phyloP scores from a whole-genome alignment of 1,140 invertebrate genomes.

The Temnothorax longispinosus region DNA sequence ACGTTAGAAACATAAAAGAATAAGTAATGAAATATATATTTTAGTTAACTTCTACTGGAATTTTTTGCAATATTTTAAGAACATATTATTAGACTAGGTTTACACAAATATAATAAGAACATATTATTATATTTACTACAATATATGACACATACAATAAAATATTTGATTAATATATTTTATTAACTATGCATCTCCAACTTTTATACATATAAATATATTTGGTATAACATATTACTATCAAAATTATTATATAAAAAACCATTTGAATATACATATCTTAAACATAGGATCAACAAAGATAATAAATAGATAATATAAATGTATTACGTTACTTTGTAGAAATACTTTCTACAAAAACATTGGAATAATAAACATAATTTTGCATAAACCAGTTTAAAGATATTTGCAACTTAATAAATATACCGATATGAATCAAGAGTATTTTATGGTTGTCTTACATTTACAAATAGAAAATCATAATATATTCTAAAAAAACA shows the following conservation, averaged over 20 bases:
- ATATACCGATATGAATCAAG: slow-evolving; percentile 62
- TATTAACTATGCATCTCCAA: slow-evolving; percentile 37
- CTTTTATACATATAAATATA: slow-evolving; percentile 27
- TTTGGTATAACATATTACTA: slow-evolving; percentile 20
- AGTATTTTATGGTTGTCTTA: slow-evolving; percentile 68
- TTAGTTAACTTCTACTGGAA: background rate
- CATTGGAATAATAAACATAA: background rate
- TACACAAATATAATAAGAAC: background rate
- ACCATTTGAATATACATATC: slow-evolving; percentile 27
- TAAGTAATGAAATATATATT: background rate
- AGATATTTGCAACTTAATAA: slow-evolving; percentile 36
- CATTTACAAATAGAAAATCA: slow-evolving; percentile 19
- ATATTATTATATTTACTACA: background rate
- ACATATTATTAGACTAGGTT: background rate
- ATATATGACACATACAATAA: slow-evolving; percentile 7
- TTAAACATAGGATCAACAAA: slow-evolving; percentile 22
- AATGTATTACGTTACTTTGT: background rate
- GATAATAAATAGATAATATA: background rate
- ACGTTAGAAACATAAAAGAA: background rate
- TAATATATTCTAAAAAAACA: slow-evolving; percentile 47
- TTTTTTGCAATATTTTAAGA: background rate
- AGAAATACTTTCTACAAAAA: background rate
- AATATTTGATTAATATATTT: slow-evolving; percentile 54
- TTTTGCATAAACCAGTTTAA: slow-evolving; percentile 42
- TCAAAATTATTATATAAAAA: slow-evolving; percentile 31